Percentiles rank a stretch among this genome's conserved stretches.
These are phyloP conservation scores for Maniola hyperantus DNA, from an alignment of 2,888 invertebrate species.

Conservation along the genomic window DNA sequence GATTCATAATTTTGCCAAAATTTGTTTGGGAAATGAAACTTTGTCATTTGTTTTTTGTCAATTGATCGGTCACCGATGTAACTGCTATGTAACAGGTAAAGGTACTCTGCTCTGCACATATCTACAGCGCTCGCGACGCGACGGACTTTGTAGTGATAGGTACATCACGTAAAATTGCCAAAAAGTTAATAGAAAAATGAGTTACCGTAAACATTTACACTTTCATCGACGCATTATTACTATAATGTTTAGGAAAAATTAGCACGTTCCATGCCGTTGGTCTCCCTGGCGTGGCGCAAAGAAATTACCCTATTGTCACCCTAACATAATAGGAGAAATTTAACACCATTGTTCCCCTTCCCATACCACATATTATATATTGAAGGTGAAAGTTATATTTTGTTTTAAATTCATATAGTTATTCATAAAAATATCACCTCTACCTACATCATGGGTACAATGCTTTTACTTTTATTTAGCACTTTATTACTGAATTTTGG, in stretches of 20 bases:
- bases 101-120: too few relatives aligned
- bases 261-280: slow-evolving; percentile 49
- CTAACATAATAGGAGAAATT: slow-evolving; percentile 55
- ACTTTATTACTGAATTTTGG: slow-evolving; percentile 46
- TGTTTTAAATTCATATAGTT: slow-evolving; percentile 41
- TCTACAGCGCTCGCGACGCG: too few relatives aligned
- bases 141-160: too few relatives aligned
- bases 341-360: slow-evolving; percentile 58
- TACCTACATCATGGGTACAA: slow-evolving; percentile 37
- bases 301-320: slow-evolving; percentile 59
- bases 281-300: slow-evolving; percentile 48
- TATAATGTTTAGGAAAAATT: slow-evolving; percentile 32
- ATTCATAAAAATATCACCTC: slow-evolving; percentile 14
- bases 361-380: slow-evolving; percentile 55
- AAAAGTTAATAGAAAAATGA: slow-evolving; percentile 11
- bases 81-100: too few relatives aligned
- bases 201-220: slow-evolving; percentile 17
- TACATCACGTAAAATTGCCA: background rate
- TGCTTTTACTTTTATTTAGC: slow-evolving; percentile 35
- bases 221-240: slow-evolving; percentile 26
- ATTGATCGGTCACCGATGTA: too few relatives aligned
- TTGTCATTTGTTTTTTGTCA: too few relatives aligned
- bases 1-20: too few relatives aligned
- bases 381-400: slow-evolving; percentile 42
- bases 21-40: too few relatives aligned